Evolutionary conservation across 2,888 invertebrate genomes (phyloP), one percentile per base, ranked within the genome.

Genomic region (Rhamphomyia laevipes): DNA sequence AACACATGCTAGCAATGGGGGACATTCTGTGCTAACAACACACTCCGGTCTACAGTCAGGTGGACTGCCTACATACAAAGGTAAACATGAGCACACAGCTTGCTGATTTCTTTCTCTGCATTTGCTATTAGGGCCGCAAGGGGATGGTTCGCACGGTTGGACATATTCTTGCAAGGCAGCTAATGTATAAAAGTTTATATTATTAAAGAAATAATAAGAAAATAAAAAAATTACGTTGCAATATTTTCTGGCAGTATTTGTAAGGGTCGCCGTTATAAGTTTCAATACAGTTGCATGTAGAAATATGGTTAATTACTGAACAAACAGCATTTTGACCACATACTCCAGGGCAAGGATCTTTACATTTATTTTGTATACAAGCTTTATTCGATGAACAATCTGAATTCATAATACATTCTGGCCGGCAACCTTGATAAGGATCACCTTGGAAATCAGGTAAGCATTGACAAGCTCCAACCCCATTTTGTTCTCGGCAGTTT

Each of bases 231-330:
- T 77, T 78, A 83, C 81, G 71, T 67, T 74, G 72, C 41, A 63
- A 59, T 43, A 63, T 62, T 50, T 67, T 68, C 23, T 70, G 71
- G 61, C 84, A 84, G 58, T 75, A 73, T 50, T 73, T 71, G 63
- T 84, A 86, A 10, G 86, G 84, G 61, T 88, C 82, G 53, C 88
- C 88, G 13, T 79, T 80, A 62, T 80, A 86, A 43, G 84, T 83
- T 47, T 72, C 63, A n/a, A 77, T 69, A 63, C 88, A 88, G 51
- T 73, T 81, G 60, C 86, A 81, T 33, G 77, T 71, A 50, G 84
- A 81, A 58, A 86, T 61, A 69, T 85, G 83, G 60, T 83, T 84
- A 7, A 83, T 73, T 9, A 84, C 84, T 70, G 82, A 80, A 61
- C 87, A 87, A 45, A 77, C 71, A 13, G 86, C 82, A 59, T 84